A percentile compares a stretch with the other conserved stretches of the same genome.
Conservation (phyloP, 2,888 invertebrate genomes). For the Ellobium chinense region DNA sequence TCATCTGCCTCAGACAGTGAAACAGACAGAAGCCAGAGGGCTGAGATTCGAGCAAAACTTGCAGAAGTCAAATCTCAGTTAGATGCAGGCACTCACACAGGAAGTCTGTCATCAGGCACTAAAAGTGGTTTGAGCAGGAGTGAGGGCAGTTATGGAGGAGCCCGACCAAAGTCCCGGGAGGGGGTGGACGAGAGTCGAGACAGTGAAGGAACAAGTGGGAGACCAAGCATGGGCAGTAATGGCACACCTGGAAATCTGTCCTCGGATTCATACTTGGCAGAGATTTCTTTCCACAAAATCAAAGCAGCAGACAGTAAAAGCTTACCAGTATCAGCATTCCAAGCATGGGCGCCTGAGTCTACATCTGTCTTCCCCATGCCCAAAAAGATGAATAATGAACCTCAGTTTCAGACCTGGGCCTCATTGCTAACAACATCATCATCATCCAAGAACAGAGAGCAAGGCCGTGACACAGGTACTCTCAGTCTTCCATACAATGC, state of each 20-base stretch:
- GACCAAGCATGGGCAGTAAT: slow-evolving; percentile 8
- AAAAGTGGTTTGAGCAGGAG: not conserved
- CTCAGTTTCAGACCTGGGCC: slow-evolving; percentile 30
- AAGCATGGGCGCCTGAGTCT: not conserved
- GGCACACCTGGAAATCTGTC: slow-evolving; percentile 33
- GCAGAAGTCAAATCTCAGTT: slow-evolving; percentile 1
- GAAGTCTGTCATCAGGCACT: not conserved
- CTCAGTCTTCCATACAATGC: not conserved
- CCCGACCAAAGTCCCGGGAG: not conserved
- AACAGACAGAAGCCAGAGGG: not conserved
- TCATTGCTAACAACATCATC: not conserved
- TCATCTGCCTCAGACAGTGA: not conserved
- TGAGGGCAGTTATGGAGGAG: not conserved
- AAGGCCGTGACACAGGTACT: not conserved
- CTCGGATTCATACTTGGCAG: slow-evolving; percentile 36
- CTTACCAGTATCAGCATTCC: slow-evolving; percentile 23
- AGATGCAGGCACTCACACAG: not conserved
- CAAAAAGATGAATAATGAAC: not conserved
- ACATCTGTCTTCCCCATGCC: not conserved
- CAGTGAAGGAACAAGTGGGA: slow-evolving; percentile 3
- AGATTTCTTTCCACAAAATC: slow-evolving; percentile 42
- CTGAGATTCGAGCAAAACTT: slow-evolving; percentile 19
- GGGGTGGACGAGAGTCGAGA: slow-evolving; percentile 2
- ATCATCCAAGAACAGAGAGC: not conserved
- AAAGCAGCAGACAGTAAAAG: slow-evolving; percentile 1